Conservation (phyloP, 2,113 vertebrate species). For the Chascanopsetta lugubris region DNA sequence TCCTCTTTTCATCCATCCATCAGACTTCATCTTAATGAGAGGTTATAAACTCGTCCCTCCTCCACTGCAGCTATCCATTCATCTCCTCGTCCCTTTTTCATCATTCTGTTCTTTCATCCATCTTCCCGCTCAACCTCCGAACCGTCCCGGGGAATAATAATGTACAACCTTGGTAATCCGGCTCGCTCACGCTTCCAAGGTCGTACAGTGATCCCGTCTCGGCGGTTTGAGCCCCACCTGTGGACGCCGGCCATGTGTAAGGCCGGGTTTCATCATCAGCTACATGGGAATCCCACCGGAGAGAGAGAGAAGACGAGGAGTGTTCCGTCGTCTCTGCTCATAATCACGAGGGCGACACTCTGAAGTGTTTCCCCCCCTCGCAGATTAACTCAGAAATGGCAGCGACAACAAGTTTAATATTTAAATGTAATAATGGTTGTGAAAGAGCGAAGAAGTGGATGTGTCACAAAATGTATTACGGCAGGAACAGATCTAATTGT, state of each 20-base stretch:
- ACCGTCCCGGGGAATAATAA: slow-evolving; percentile 58
- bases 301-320: slow-evolving; percentile 3
- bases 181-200: slow-evolving; percentile 66
- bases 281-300: neutral
- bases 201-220: slow-evolving; percentile 28
- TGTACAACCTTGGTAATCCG: slow-evolving; percentile 56
- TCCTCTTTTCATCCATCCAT: slow-evolving; percentile 67
- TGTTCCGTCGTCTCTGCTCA: neutral
- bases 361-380: neutral
- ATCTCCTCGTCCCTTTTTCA: slow-evolving; percentile 66
- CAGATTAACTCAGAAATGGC: slow-evolving; percentile 2
- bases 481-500: neutral
- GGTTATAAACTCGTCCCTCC: slow-evolving; percentile 61
- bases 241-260: neutral
- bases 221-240: slow-evolving; percentile 26
- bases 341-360: slow-evolving; percentile 1
- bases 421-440: slow-evolving; percentile 10
- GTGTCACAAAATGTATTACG: neutral
- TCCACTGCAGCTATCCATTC: slow-evolving; percentile 50
- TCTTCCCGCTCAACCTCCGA: slow-evolving; percentile 37
- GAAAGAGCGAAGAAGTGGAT: slow-evolving; percentile 11
- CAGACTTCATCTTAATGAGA: slow-evolving; percentile 66
- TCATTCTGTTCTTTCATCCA: slow-evolving; percentile 61
- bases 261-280: slow-evolving; percentile 1
- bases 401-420: slow-evolving; percentile 11